phyloP scores from a whole-genome alignment of 2,113 vertebrate genomes.

The Dipodomys spectabilis region DNA sequence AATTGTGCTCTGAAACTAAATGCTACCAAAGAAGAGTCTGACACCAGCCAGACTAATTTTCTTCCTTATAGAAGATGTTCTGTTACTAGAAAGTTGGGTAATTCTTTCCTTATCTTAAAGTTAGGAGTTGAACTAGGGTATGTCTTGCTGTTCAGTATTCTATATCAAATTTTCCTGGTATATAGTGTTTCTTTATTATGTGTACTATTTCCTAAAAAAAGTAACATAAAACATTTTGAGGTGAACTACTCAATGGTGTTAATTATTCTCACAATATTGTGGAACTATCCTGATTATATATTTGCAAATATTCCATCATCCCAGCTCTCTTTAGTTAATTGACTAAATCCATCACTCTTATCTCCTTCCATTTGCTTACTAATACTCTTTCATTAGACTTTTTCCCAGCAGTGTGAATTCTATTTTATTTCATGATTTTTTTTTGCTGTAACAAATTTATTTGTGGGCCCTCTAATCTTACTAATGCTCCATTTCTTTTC shows the following conservation, averaged over 20 bases:
- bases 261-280: neutral
- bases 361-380: neutral
- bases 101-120: neutral
- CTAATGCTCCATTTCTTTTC: neutral
- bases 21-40: neutral
- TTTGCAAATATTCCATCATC: neutral
- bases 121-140: neutral
- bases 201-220: neutral
- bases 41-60: neutral
- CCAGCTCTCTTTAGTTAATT: neutral
- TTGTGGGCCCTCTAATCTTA: neutral
- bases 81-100: neutral
- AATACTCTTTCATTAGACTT: neutral
- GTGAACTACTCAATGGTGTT: neutral
- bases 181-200: neutral
- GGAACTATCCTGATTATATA: neutral
- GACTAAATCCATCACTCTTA: neutral
- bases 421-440: neutral
- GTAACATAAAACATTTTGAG: constrained; percentile 15
- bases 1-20: neutral
- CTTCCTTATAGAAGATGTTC: neutral
- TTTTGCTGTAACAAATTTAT: constrained; percentile 20
- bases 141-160: neutral
- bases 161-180: neutral
- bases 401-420: neutral